Evolutionary conservation across 1,140 invertebrate genomes (phyloP), one percentile per base, ranked within the genome.

Genomic region (Hylyphantes graminicola): DNA sequence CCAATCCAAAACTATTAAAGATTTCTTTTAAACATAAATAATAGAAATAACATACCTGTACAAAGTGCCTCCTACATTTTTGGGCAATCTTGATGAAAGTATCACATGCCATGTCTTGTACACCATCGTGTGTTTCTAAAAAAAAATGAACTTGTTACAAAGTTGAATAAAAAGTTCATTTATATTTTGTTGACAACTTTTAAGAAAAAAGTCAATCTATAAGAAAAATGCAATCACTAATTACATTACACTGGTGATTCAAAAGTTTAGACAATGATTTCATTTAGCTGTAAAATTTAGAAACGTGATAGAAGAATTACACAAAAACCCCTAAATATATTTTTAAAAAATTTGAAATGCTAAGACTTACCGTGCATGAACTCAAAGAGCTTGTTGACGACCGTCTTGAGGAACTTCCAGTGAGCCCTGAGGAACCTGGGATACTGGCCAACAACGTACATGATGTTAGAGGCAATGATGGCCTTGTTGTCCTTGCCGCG

Each of bases 371-470:
- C 95, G 91, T 99, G 98, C 98, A 99, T 99, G 90, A 99, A 99
- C 91, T 99, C 98, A 92, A 99, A 99, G 55, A 99, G 92, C 92
- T 99, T 99, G 92, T 99, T 99, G 67, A 99, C 98, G 88, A 99
- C 98, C 80, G 98, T 99, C 92, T 99, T 99, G n/a, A 99, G 92
- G 91, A 99, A 99, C 90, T 98, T 98, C 98, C 98, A 99, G 91
- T 99, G 98, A n/a, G 97, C 97, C 87, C 97, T 92, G 59, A 99
- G 92, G 91, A 99, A 99, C 67, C 98, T 92, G 70, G 98, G 98
- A 92, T 99, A 99, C 89, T 99, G 98, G 48, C 98, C 98, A 55
- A 99, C 98, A 86, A 99, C 98, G 90, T 99, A 99, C 98, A 99
- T 99, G 86, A 99, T 99, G 90, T 99, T 99, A 85, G 97, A 99